phyloP scores from a whole-genome alignment of 2,888 invertebrate genomes.

The Aproaerema taeniolella region DNA sequence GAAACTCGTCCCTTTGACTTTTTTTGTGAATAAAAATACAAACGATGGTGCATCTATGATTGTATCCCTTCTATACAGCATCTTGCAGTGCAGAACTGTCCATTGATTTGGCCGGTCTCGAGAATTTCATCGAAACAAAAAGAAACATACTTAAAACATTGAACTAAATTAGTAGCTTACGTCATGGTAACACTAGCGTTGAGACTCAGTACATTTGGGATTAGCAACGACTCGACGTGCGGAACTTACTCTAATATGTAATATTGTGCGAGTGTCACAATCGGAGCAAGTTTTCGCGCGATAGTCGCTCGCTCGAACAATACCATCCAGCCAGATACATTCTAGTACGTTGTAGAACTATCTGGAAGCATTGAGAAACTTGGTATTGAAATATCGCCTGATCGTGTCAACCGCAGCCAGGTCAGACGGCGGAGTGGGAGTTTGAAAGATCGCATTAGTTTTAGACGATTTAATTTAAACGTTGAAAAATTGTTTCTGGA shows the following conservation, averaged over 20 bases:
- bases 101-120: too few relatives aligned
- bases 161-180: too few relatives aligned
- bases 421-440: not conserved
- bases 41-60: too few relatives aligned
- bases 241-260: slow-evolving; percentile 29
- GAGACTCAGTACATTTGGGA: slow-evolving; percentile 32
- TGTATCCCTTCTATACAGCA: too few relatives aligned
- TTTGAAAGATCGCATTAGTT: not conserved
- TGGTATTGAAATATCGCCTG: slow-evolving; percentile 15
- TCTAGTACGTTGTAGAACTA: slow-evolving; percentile 4
- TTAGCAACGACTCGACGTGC: slow-evolving; percentile 25
- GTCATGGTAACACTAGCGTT: slow-evolving; percentile 26
- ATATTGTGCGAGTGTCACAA: slow-evolving; percentile 34
- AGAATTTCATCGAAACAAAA: too few relatives aligned
- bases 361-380: slow-evolving; percentile 7
- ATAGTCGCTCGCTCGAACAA: slow-evolving; percentile 34
- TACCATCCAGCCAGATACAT: slow-evolving; percentile 10
- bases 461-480: not conserved
- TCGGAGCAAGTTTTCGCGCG: slow-evolving; percentile 26
- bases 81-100: too few relatives aligned
- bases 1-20: too few relatives aligned
- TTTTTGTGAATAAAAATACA: too few relatives aligned
- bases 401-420: slow-evolving; percentile 9
- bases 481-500: not conserved
- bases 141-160: too few relatives aligned